A percentile compares a stretch with the other conserved stretches of the same genome.
Conservation (phyloP, 2,888 invertebrate species). For the Metacarcinus magister region DNA sequence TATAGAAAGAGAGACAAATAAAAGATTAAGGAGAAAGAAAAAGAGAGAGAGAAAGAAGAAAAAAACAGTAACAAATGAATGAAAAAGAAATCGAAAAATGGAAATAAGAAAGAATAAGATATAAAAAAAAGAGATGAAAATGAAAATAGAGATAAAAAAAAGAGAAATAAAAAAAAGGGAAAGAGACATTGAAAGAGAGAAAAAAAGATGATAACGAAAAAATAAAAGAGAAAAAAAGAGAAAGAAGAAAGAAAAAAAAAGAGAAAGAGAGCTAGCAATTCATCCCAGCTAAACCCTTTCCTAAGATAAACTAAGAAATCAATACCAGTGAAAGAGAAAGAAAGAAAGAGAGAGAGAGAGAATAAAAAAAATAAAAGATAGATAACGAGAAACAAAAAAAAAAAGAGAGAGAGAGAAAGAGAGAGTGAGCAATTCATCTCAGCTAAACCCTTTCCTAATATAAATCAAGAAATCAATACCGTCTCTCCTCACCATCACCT, state of each 20-base stretch:
- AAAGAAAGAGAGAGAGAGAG: background rate
- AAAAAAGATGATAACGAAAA: too few species aligned
- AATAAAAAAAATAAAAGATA: background rate
- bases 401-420: background rate
- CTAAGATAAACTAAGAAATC: background rate
- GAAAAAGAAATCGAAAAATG: too few species aligned
- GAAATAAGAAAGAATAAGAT: background rate
- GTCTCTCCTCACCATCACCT: slow-evolving; percentile 48
- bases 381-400: background rate
- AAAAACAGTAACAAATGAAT: background rate
- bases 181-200: background rate
- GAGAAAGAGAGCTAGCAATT: too few species aligned
- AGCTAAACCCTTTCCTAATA: slow-evolving; percentile 54
- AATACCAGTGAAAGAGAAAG: background rate
- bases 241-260: background rate
- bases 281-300: too few species aligned
- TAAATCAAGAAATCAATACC: slow-evolving; percentile 70
- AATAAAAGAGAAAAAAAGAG: background rate
- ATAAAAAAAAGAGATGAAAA: background rate
- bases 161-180: background rate
- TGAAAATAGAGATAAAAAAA: background rate
- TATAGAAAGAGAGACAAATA: background rate
- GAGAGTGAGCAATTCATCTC: background rate
- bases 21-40: background rate
- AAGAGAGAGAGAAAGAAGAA: background rate